phyloP scores from a whole-genome alignment of 2,113 vertebrate genomes.

The Syrrhaptes paradoxus region DNA sequence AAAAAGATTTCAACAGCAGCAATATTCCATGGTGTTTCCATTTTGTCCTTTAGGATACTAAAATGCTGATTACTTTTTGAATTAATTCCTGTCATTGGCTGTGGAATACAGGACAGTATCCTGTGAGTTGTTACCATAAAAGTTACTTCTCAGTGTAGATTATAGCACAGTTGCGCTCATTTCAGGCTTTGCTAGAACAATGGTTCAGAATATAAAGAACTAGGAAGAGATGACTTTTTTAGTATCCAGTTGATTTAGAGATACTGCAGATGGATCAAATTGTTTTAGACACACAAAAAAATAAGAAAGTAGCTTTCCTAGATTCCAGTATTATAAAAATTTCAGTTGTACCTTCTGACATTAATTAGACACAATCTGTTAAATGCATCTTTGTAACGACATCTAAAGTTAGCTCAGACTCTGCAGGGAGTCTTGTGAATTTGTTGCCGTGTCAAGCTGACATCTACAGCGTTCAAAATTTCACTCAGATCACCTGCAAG shows the following conservation, averaged over 20 bases:
- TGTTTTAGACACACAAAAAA: neutral
- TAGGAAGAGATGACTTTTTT: neutral
- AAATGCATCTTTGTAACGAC: slow-evolving; percentile 8
- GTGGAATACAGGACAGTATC: neutral
- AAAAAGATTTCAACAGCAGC: neutral
- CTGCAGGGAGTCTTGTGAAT: neutral
- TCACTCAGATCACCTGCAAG: neutral
- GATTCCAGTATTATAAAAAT: neutral
- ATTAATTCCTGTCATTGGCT: neutral
- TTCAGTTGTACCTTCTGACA: neutral
- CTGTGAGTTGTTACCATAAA: neutral
- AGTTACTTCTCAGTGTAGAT: neutral
- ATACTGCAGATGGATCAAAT: no score
- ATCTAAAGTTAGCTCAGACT: slow-evolving; percentile 2
- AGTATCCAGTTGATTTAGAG: no score
- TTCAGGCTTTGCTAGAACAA: neutral
- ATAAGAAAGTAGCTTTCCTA: neutral
- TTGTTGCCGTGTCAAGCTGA: neutral
- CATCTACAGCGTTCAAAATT: neutral
- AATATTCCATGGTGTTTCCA: neutral
- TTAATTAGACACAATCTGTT: slow-evolving; percentile 10
- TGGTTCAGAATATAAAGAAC: neutral
- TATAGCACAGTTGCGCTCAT: neutral
- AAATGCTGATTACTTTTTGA: neutral
- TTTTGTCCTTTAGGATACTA: neutral